Conservation (phyloP, 1,140 invertebrate species). For the Hycleus phaleratus region DNA sequence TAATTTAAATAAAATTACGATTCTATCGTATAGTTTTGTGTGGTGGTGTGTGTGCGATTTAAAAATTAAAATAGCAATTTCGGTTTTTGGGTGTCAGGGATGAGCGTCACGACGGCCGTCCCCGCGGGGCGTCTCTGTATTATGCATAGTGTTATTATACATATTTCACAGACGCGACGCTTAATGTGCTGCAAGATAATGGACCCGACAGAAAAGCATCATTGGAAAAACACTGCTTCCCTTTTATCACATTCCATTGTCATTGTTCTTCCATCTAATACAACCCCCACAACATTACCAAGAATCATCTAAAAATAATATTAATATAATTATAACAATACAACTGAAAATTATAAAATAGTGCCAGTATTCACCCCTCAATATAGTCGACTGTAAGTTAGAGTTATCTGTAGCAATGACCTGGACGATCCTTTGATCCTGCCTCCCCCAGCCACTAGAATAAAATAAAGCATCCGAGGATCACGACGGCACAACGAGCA, state of each 20-base stretch:
- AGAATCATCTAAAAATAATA: too few species aligned
- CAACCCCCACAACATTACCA: too few species aligned
- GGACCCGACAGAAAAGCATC: conserved; percentile 22
- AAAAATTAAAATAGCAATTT: conserved; percentile 14
- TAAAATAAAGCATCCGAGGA: conserved; percentile 23
- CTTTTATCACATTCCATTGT: conserved; percentile 20
- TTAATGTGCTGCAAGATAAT: conserved; percentile 33
- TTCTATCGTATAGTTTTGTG: too few species aligned
- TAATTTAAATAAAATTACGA: too few species aligned
- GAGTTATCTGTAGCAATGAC: conserved; percentile 18
- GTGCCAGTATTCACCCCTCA: too few species aligned
- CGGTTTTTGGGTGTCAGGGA: conserved; percentile 12
- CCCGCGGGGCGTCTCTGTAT: conserved; percentile 22
- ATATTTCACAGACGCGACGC: conserved; percentile 32
- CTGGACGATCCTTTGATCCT: conserved; percentile 22
- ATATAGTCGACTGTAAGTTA: conserved; percentile 1
- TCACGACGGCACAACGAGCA: conserved; percentile 23
- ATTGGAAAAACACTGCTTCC: conserved; percentile 25
- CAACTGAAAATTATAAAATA: too few species aligned
- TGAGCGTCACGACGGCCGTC: conserved; percentile 5
- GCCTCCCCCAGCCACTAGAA: conserved; percentile 14
- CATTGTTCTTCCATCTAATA: too few species aligned
- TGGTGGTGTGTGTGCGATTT: neutral
- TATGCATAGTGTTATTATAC: conserved; percentile 34
- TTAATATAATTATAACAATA: too few species aligned